These are phyloP conservation scores for Cephus rjabovi DNA, from an alignment of 2,888 invertebrate genomes.

Conservation along the genomic window DNA sequence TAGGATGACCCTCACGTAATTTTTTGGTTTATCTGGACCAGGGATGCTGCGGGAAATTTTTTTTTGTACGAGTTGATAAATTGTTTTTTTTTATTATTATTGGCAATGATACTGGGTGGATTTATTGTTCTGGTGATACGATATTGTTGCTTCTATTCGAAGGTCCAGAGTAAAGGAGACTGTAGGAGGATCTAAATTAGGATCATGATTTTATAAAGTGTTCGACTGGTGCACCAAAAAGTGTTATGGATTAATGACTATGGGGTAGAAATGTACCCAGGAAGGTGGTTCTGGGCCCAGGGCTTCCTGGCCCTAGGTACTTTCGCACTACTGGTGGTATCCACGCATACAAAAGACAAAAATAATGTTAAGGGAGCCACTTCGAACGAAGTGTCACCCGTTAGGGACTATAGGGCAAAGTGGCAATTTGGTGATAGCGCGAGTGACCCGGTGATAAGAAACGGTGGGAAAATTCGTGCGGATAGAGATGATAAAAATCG, in stretches of 20 bases:
- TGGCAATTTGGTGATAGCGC: not conserved
- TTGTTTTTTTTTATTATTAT: too few relatives aligned
- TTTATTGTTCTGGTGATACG: too few relatives aligned
- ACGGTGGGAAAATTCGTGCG: not conserved
- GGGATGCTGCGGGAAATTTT: too few relatives aligned
- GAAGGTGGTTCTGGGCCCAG: slow-evolving; percentile 51
- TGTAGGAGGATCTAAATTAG: not conserved
- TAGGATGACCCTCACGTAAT: too few relatives aligned
- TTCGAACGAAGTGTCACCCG: not conserved
- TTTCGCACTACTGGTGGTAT: slow-evolving; percentile 10
- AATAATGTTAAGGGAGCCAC: not conserved
- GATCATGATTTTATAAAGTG: too few relatives aligned
- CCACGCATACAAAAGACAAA: not conserved
- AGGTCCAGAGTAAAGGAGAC: not conserved
- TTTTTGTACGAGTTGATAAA: too few relatives aligned
- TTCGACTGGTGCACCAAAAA: too few relatives aligned
- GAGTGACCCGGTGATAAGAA: not conserved
- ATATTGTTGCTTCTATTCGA: too few relatives aligned
- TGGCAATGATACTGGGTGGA: too few relatives aligned
- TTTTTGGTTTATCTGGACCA: too few relatives aligned
- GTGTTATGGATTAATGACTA: slow-evolving; percentile 39
- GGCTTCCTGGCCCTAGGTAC: slow-evolving; percentile 53
- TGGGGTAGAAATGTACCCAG: slow-evolving; percentile 62
- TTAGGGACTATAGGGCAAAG: not conserved
- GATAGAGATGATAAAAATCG: too few relatives aligned